phyloP scores from a whole-genome alignment of 2,888 invertebrate species.

The Pollenia griseotomentosa region DNA sequence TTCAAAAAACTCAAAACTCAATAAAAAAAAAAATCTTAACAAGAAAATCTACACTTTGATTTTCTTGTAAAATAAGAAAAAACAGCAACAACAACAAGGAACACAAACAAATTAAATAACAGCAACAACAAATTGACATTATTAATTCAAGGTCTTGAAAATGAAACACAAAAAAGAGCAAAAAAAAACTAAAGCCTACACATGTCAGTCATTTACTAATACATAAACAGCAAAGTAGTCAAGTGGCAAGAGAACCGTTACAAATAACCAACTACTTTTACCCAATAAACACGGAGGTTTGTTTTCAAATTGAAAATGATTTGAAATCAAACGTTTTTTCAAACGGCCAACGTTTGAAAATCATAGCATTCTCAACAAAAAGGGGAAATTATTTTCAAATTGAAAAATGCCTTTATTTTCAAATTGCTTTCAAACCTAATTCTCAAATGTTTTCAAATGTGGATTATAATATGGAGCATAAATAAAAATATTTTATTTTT shows the following conservation, averaged over 20 bases:
- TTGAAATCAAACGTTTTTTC: too few relatives aligned
- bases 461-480: too few relatives aligned
- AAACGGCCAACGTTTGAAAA: too few relatives aligned
- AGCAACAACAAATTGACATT: slow-evolving; percentile 56
- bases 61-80: slow-evolving; percentile 4
- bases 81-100: slow-evolving; percentile 22
- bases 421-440: too few relatives aligned
- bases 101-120: slow-evolving; percentile 16
- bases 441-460: too few relatives aligned
- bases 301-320: too few relatives aligned
- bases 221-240: not conserved
- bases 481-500: too few relatives aligned
- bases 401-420: too few relatives aligned
- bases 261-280: slow-evolving; percentile 5
- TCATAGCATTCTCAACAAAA: too few relatives aligned
- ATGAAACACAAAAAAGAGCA: not conserved
- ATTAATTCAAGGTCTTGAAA: slow-evolving; percentile 63
- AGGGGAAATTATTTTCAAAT: too few relatives aligned
- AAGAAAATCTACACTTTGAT: slow-evolving; percentile 35
- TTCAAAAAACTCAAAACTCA: not conserved
- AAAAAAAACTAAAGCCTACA: not conserved
- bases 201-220: not conserved
- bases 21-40: slow-evolving; percentile 1
- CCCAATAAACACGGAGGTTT: too few relatives aligned
- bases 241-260: slow-evolving; percentile 12